A percentile compares a stretch with the other conserved stretches of the same genome.
Conservation (phyloP, 2,113 vertebrate species). For the Pogona vitticeps region DNA sequence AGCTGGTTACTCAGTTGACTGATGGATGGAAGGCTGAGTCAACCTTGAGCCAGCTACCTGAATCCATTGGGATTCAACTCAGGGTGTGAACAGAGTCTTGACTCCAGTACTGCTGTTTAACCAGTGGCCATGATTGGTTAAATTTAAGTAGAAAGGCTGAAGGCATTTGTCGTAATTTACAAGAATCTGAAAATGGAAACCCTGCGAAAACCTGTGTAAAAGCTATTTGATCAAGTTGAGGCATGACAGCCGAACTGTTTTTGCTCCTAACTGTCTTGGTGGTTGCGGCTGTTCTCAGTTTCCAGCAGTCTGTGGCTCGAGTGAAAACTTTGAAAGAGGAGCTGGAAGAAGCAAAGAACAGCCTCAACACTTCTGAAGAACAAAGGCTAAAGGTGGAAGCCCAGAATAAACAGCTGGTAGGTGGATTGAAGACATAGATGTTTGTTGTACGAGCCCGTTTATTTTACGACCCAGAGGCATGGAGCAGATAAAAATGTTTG, state of each 20-base stretch:
- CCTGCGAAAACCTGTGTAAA: too few species aligned
- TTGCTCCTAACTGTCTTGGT: background rate
- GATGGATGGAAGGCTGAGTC: too few species aligned
- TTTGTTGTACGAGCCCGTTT: background rate
- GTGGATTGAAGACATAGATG: slow-evolving; percentile 29
- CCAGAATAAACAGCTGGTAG: slow-evolving; percentile 85
- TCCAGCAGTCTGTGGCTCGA: slow-evolving; percentile 82
- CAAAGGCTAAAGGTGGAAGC: slow-evolving; percentile 69
- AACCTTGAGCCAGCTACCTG: too few species aligned
- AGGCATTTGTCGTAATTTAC: too few species aligned
- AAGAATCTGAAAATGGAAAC: too few species aligned
- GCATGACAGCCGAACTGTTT: background rate
- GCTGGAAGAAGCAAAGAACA: slow-evolving; percentile 88
- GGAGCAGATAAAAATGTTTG: background rate
- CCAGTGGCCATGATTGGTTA: too few species aligned
- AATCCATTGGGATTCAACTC: too few species aligned
- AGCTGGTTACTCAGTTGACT: too few species aligned
- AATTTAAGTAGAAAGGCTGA: too few species aligned
- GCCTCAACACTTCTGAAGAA: slow-evolving; percentile 81
- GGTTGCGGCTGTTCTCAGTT: slow-evolving; percentile 68
- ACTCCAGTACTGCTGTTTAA: too few species aligned
- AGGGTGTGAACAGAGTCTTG: too few species aligned
- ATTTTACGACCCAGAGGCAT: background rate
- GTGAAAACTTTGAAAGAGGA: slow-evolving; percentile 88
- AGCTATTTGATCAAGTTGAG: too few species aligned